Conservation (phyloP, 2,888 invertebrate genomes). For the Heliconius erato region DNA sequence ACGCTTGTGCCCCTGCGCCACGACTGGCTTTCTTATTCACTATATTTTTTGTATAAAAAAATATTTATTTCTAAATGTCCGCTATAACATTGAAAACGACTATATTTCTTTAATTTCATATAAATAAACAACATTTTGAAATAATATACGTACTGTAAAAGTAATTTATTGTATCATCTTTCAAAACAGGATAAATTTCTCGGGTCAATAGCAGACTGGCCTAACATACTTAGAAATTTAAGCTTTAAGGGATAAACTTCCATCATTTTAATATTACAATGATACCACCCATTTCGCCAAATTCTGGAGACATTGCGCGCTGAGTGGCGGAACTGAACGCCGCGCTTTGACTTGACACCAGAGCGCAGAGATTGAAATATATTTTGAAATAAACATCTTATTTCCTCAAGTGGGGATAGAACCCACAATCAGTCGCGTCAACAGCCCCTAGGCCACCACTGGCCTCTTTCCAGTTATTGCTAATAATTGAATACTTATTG, state of each 20-base stretch:
- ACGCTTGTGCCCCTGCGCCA: not conserved
- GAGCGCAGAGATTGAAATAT: too few species aligned
- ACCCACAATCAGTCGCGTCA: too few species aligned
- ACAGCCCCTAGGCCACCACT: too few species aligned
- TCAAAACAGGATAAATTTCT: not conserved
- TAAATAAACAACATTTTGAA: slow-evolving; percentile 3
- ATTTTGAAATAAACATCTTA: too few species aligned
- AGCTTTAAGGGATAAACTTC: not conserved
- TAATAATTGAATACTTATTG: not conserved
- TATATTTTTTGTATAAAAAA: too few species aligned
- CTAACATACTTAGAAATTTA: not conserved
- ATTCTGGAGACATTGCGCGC: too few species aligned
- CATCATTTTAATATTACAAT: not conserved
- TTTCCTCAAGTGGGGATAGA: too few species aligned
- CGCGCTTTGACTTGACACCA: too few species aligned
- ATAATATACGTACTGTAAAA: not conserved
- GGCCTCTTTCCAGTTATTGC: too few species aligned
- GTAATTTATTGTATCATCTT: not conserved
- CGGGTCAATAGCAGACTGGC: not conserved
- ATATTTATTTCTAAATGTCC: too few species aligned
- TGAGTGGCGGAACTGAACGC: too few species aligned
- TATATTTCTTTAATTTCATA: not conserved
- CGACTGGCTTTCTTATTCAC: too few species aligned
- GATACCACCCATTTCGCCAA: not conserved
- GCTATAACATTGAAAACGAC: not conserved